Base-by-base conservation (phyloP, 2,113 vertebrate species). In the Heterotilapia buettikoferi region DNA sequence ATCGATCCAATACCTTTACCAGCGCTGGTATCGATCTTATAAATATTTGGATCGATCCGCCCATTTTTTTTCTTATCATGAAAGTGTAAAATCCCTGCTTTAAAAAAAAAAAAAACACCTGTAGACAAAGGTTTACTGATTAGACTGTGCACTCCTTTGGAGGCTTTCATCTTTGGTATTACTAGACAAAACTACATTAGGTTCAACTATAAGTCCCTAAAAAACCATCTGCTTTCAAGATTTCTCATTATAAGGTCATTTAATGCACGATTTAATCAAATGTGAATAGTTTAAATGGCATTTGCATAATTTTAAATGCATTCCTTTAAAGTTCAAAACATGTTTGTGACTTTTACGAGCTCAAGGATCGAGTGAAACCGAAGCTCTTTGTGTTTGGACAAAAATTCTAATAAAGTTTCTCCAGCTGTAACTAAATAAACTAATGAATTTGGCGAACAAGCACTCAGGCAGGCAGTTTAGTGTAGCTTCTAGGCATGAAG, bases 391-490 rank as follows among this genome's bases (percentile, higher is more conserved):
- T 40, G 6, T 24, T 66, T 29, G 45, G 18, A 66, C 33, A 24
- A 19, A 47, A 45, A 6, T 63, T 8, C 56, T 47, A 40, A 31
- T 56, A n/a, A 71, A 5, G 29, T 78, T 78, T 50, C 14, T 53
- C 5, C 50, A 21, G 71, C 4, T 9, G 36, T 3, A 45, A 63
- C 61, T 18, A 63, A 80, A 79, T 61, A 78, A 21, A 24, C 4
- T 7, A 45, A 47, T 78, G n/a, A 81, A 80, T 43, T 66, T 47
- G 71, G 71, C 2, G 1, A 76, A 47, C 14, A 47, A 29, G 29
- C 61, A 31, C n/a, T 43, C n/a, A 88, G 76, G 40, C 86, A 54
- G 54, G 33, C 54, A 6, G 66, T 80, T 82, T 38, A 68, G 12
- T 50, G 50, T 5, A 63, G 43, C 18, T 71, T 40, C 63, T 24